Evolutionary conservation across 2,113 vertebrate species (phyloP), one percentile per base, ranked within the genome.

Genomic region (Marcusenius ussheri): DNA sequence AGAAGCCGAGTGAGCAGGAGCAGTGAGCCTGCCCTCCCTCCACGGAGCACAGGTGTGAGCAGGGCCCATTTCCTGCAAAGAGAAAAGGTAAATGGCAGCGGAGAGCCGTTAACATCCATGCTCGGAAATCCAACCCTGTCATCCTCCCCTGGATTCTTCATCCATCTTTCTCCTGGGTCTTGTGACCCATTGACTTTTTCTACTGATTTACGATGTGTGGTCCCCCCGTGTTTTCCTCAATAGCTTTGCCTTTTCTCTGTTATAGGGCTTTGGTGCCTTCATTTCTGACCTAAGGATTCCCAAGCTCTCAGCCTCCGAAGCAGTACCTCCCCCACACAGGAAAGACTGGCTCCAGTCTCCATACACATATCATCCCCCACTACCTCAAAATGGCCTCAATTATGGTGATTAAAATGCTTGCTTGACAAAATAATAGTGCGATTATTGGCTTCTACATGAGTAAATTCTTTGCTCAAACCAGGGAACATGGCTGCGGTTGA

Each of bases 1-100:
- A 95, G 27, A 97, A 98, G 1, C 98, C 98, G 1, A 95, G 93
- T 89, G 97, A 96, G 92, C 98, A 99, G 90, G 97, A 98, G 90
- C 98, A 99, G 42, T 88, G 93, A 0, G 92, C 94, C 0, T 85
- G 90, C 27, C 94, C 96, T 24, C 92, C 94, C 45, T 94, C 84
- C 1, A 90, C 19, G 0, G 1, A 87, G 92, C 98, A 99, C 42
- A 94, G 93, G 88, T 98, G 98, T 91, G 96, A 95, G 93, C 98
- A 99, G 27, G 93, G 96, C 1, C 96, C 96, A 0, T 96, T 97
- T 91, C 95, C 98, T 99, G 88, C 58, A 90, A 80, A 8, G 58
- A 53, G 85, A 92, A 21, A 92, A 51, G 91, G 90, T 10, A 91
- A 66, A 91, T 19, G 85, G 50, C 50, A 50, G n/a, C 11, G 27